Base-by-base conservation (phyloP, 2,113 vertebrate genomes). In the Calcarius ornatus region DNA sequence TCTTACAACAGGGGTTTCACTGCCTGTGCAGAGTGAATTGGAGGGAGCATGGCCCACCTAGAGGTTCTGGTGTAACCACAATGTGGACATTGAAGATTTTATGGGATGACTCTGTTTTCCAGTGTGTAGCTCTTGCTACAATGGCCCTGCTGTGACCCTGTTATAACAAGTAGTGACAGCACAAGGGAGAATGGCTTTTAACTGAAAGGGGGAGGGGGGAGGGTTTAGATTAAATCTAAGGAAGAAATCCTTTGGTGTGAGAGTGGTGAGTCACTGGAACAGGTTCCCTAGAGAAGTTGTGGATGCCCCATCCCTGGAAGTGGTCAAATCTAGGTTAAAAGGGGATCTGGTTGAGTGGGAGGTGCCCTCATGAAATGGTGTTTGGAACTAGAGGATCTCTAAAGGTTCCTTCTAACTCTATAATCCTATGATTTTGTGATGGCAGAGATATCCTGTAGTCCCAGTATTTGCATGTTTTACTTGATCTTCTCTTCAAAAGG, bases 51-150 rank as follows among this genome's bases (percentile, higher is more conserved):
- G 35, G 18, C n/a, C 20, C 9, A 59, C 28, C 13, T 18, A 23
- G 54, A 43, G 10, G 3, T 92, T 25, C 28, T 1, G 0, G 13
- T 11, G n/a, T 54, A 48, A 51, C 64, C 47, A 10, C 0, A 1
- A 19, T 24, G 47, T 18, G 21, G 47, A 53, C 31, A 5, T 11
- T 22, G 40, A 38, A 59, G 59, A 20, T 28, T 73, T 82, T 51
- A 40, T 22, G 18, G 45, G 22, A 10, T 88, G 9, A 68, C 38
- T 81, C 59, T 5, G 0, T 59, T 84, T 94, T 63, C 21, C 22
- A 33, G 30, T 8, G 3, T 35, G 48, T 28, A n/a, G 24, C 30
- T 18, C 64, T 70, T 37, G 11, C 64, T 54, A 24, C 25, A 48
- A 4, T 40, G n/a, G 48, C 21, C 14, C 35, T 56, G 9, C 38